Conservation (phyloP, 2,888 invertebrate genomes). For the Amphipyra berbera region DNA sequence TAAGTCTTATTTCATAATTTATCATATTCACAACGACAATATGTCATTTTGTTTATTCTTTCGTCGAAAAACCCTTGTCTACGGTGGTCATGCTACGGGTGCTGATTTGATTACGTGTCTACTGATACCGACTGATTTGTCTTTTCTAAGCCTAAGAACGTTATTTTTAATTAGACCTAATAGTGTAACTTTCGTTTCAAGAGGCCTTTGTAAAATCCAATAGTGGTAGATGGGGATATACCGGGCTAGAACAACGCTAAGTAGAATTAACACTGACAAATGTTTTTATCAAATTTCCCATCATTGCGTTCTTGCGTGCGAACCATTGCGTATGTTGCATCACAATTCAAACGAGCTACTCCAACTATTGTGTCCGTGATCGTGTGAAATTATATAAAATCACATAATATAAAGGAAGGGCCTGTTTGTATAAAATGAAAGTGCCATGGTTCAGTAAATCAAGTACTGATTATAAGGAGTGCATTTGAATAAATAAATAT, state of each 20-base stretch:
- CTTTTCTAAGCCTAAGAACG: no score
- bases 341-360: conserved; percentile 45
- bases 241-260: background rate
- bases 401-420: conserved; percentile 47
- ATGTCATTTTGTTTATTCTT: no score
- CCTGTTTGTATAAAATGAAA: conserved; percentile 36
- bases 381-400: conserved; percentile 54
- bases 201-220: no score
- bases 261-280: conserved; percentile 8
- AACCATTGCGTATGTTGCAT: conserved; percentile 47
- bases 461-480: conserved; percentile 29
- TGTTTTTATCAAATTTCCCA: conserved; percentile 29
- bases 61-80: no score
- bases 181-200: no score
- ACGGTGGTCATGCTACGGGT: no score
- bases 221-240: no score
- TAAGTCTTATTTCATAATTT: no score
- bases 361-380: conserved; percentile 40
- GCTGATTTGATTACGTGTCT: no score
- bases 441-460: conserved; percentile 37
- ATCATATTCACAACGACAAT: no score
- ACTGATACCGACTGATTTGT: no score
- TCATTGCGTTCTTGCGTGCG: conserved; percentile 32
- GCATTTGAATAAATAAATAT: conserved; percentile 39
- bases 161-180: no score